Conservation (phyloP, 1,140 invertebrate species). For the Eumaeus atala region DNA sequence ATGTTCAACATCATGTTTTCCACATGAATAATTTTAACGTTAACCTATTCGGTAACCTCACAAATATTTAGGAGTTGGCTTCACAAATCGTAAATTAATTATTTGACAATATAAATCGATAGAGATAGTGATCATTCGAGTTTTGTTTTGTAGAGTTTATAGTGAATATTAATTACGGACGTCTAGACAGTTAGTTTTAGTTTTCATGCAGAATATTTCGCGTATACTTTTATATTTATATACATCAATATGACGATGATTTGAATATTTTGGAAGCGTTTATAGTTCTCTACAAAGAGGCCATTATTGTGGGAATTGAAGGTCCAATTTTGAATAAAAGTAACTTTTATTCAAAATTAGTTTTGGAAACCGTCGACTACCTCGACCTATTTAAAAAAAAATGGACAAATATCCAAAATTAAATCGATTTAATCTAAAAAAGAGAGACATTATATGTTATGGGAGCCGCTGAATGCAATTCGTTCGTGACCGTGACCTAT, state of each 20-base stretch:
- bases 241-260: no score
- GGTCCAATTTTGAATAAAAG: no score
- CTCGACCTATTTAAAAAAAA: conserved; percentile 1
- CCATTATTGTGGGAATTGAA: no score
- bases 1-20: not conserved
- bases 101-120: conserved; percentile 9
- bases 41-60: conserved; percentile 7
- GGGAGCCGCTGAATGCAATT: no score
- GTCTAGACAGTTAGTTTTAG: conserved; percentile 2
- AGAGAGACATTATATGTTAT: no score
- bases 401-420: not conserved
- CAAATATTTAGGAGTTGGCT: conserved; percentile 8
- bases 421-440: no score
- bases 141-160: not conserved
- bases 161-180: conserved; percentile 3
- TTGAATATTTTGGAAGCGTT: no score
- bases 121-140: not conserved
- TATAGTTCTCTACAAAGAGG: no score
- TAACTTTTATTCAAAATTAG: no score
- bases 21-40: conserved; percentile 3
- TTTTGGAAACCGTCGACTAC: no score
- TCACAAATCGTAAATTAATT: conserved; percentile 1
- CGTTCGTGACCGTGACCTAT: no score
- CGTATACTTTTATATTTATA: no score
- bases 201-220: not conserved